Base-by-base conservation (phyloP, 1,140 invertebrate species). In the Cydia amplana region DNA sequence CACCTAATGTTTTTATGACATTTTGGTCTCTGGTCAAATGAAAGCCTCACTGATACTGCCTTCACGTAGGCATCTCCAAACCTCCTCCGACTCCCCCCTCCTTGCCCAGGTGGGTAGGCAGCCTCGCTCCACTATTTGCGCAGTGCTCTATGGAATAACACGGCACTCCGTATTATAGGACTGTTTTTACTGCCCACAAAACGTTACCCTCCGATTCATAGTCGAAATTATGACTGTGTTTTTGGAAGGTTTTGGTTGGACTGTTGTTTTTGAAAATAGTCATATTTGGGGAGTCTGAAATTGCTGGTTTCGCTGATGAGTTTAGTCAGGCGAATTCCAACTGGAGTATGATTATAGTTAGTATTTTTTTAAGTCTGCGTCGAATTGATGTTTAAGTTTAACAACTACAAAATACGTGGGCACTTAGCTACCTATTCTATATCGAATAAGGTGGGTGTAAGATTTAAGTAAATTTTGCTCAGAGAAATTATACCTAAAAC, bases 211-310 rank as follows among this genome's bases (percentile, higher is more conserved):
- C 55, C 55, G 2, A 60, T 60, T 60, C 55, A 23, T 55, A 23
- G 55, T 60, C 3, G 55, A 60, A 60, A 60, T 60, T 60, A 60
- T 60, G 55, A 60, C 9, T 7, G 20, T 60, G 55, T 60, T 60
- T 60, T 60, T 60, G 55, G 55, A 60, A 20, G 55, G 51, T 18
- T 55, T 55, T 55, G 16, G 51, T 7, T 60, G 55, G 55, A 60
- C 55, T 60, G 55, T 60, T 60, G 55, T 60, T 60, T 60, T 23
- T 60, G 55, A 60, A 60, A 60, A 60, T 60, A 60, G 55, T 60
- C 12, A 51, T 51, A 51, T 51, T 51, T 51, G 16, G 49, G 49
- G 55, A 60, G n/a, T n/a, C 16, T 55, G 51, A 20, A 23, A 60
- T n/a, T 51, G 49, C 12, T 60, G 23, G 12, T 23, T 60, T 60